Evolutionary conservation across 2,888 invertebrate genomes (phyloP), one percentile per base, ranked within the genome.

Genomic region (Agonopterix subpropinquella): DNA sequence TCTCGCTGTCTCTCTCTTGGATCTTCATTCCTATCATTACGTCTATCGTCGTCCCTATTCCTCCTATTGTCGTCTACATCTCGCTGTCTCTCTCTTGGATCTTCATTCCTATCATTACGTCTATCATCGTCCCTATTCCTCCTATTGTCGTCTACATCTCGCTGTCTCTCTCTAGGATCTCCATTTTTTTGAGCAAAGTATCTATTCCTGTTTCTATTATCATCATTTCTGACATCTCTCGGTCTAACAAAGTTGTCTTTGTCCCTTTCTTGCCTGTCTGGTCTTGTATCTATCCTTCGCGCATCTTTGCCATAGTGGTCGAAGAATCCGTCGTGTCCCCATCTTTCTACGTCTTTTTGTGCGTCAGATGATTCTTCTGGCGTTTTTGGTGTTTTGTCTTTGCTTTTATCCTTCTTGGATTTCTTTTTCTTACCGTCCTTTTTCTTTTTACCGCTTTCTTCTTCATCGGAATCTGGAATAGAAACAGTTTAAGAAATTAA

Each of bases 261-360:
- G 13, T 74, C 70, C 36, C 67, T 63, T 9, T 73, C 70, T 8
- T 64, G 54, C 45, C 60, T 64, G n/a, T 67, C 62, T n/a, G 64
- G 58, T 43, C 67, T 68, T 2, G 67, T 56, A 8, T 79, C 76
- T 4, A 56, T 55, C 44, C 84, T 65, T 11, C 66, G 65, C 1
- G 82, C 84, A 43, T 77, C 79, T 62, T 78, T 70, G 0, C 87
- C 88, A 51, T 88, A 84, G 0, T 80, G 85, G 37, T 87, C 85
- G 53, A 80, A 87, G 53, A 82, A 87, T 1, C 87, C 85, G 47
- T 86, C 86, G 53, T 88, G 87, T 1, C 84, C 86, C 87, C 87
- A 86, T 49, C 77, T 70, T 44, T 83, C 79, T 41, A 66, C 65
- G 8, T 66, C 58, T 50, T 77, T 72, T 1, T 69, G 53, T 0